Base-by-base conservation (phyloP, 2,113 vertebrate species). In the rabbit (Oryctolagus cuniculus) region DNA sequence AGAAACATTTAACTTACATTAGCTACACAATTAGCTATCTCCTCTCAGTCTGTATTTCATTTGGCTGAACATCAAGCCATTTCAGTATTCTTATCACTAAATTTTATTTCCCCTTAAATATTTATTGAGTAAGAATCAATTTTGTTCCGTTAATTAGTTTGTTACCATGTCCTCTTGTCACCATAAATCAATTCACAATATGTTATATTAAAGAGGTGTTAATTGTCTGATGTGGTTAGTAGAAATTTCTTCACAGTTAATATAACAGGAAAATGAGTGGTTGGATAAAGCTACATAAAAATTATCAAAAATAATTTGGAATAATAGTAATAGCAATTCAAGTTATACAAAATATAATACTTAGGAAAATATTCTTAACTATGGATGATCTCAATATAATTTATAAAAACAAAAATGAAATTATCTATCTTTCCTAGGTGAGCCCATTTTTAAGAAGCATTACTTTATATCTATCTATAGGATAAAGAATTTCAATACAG, bases 121-220 rank as follows among this genome's bases (percentile, higher is more conserved):
- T 96, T 97, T 96, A 89, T 93, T 95, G 96, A 96, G 89, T 21
- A 92, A 74, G 55, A 79, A 97, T 96, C 93, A 96, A 97, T 98
- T 98, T 98, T 88, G 87, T 90, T 66, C 93, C 84, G 83, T 70
- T 98, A 97, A 97, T 97, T 97, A 96, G 70, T 88, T 86, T 36
- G 73, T 83, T 82, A 83, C 61, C 55, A 95, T 91, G 75, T 97
- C 95, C 96, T 88, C 93, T 90, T 97, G 96, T 97, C 98, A 98
- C 96, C 91, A 38, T 4, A 3, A 0, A 90, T 91, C 96, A 96
- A 94, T 90, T 96, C 93, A 97, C 86, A 97, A 93, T 96, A 92
- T 70, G 81, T 91, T 94, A 94, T 86, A 97, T 96, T 97, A 97
- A 98, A 97, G 96, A 97, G 90, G 87, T 95, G 87, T 66, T 98